Evolutionary conservation across 2,888 invertebrate genomes (phyloP).

Genomic region (Megamerina dolium): DNA sequence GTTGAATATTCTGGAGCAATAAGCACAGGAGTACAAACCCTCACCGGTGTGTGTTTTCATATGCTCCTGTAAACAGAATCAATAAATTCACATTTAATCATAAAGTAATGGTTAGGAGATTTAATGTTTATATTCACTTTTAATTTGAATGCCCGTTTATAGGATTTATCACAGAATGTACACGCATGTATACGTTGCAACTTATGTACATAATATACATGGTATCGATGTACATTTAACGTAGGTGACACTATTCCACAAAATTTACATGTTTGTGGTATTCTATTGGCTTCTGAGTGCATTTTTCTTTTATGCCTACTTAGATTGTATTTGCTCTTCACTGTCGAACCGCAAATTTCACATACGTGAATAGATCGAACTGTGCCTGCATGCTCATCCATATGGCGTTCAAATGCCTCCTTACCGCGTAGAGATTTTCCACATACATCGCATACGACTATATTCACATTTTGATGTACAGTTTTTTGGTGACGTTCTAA

Average conservation of each 20-base stretch:
- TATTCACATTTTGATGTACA: conserved; percentile 39
- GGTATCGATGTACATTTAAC: conserved; percentile 35
- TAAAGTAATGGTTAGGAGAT: too few species aligned
- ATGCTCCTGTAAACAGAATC: too few species aligned
- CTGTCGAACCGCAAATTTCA: conserved; percentile 35
- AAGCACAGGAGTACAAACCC: too few species aligned
- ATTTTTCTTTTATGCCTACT: conserved; percentile 42
- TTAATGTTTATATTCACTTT: too few species aligned
- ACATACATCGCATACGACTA: conserved; percentile 43
- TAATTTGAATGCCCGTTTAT: too few species aligned
- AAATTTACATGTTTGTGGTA: conserved; percentile 36
- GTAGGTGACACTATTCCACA: conserved; percentile 39
- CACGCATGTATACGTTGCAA: conserved; percentile 39
- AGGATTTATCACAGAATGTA: conserved; percentile 44
- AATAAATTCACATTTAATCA: too few species aligned
- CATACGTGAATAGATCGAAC: conserved; percentile 34
- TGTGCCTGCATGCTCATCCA: conserved; percentile 38
- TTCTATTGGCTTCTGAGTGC: conserved; percentile 34
- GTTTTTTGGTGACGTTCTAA: conserved; percentile 37
- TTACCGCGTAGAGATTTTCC: conserved; percentile 40
- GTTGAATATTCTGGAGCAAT: too few species aligned
- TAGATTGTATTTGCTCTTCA: conserved; percentile 37
- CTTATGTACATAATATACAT: conserved; percentile 39
- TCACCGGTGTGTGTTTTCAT: too few species aligned
- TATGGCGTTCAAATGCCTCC: conserved; percentile 37